phyloP scores from a whole-genome alignment of 2,113 vertebrate genomes.

The Alethe castanea region DNA sequence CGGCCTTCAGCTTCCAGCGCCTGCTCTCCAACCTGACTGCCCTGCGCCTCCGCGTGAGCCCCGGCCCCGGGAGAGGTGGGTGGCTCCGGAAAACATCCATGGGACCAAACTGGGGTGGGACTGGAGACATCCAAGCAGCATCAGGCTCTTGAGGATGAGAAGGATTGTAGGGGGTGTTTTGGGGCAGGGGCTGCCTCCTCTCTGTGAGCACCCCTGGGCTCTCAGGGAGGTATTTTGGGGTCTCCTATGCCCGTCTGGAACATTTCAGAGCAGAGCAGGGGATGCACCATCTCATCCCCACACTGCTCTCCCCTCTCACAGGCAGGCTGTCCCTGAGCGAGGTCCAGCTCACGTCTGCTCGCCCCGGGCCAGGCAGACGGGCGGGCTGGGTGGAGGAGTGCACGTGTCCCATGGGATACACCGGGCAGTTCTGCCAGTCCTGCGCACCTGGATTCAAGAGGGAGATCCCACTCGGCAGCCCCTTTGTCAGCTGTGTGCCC shows the following conservation, averaged over 20 bases:
- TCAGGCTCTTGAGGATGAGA: rapidly evolving
- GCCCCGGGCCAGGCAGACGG: not conserved
- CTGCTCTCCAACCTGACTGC: conserved; percentile 84
- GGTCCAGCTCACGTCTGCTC: conserved; percentile 80
- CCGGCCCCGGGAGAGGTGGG: conserved; percentile 70
- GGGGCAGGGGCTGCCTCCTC: not conserved
- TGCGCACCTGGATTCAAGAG: conserved; percentile 83
- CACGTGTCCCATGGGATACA: conserved; percentile 79
- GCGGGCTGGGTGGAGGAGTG: conserved; percentile 89
- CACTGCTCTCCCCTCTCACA: not conserved
- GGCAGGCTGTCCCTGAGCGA: conserved; percentile 76
- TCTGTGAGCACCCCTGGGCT: not conserved
- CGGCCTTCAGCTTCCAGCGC: conserved; percentile 80
- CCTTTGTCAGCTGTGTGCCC: conserved; percentile 78
- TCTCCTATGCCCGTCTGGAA: not conserved
- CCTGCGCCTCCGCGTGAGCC: conserved; percentile 72
- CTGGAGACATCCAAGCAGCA: not conserved
- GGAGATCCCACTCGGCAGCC: conserved; percentile 65
- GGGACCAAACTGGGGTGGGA: not conserved
- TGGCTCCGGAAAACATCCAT: rapidly evolving
- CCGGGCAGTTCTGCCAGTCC: conserved; percentile 84
- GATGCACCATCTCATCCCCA: not conserved
- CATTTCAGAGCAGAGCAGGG: not conserved
- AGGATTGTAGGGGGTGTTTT: too few relatives aligned
- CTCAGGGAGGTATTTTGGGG: not conserved